Evolutionary conservation across 2,888 invertebrate species (phyloP), one percentile per base, ranked within the genome.

Genomic region (Holacanthella duospinosa): DNA sequence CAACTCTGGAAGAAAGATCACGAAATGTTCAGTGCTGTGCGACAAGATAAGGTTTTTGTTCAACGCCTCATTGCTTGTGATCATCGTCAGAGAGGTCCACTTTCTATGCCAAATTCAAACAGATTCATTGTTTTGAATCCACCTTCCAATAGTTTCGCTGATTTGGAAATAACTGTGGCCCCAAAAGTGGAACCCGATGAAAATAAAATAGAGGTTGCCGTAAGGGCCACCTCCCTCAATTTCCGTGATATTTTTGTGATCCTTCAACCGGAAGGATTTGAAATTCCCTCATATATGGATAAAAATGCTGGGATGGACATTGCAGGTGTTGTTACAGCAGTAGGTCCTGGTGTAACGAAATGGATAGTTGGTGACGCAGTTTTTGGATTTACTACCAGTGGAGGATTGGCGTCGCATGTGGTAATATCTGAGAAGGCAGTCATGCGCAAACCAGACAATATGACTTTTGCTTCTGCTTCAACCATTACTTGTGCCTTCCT

Each of bases 391-490:
- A 61, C 63, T n/a, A 4, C 54, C 1, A 1, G 59, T 43, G 53
- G 55, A 4, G 63, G 60, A 19, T 21, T 65, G 16, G 57, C 60
- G 1, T 61, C 56, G 24, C 63, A 63, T 53, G 19, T 65, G 1
- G 44, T 16, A 44, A 24, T 60, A 1, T 1, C 9, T 16, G 63
- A 63, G 25, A 36, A 60, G 29, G 44, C 29, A 9, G 26, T 64
- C 16, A 27, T 62, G 28, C 29, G 36, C 1, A 36, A 62, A 25
- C 62, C 63, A 27, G 44, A 21, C 1, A 4, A 36, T 2, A 55
- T 64, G 55, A 62, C 66, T 1, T 61, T 61, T 27, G 29, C 56
- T 25, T 62, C 61, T 4, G 66, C 64, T 9, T 62, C 64, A 1
- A 64, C 64, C 1, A 26, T 66, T 1, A 62, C 66, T 3, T 61